Conservation (phyloP, 2,888 invertebrate genomes). For the Mesoligia furuncula region DNA sequence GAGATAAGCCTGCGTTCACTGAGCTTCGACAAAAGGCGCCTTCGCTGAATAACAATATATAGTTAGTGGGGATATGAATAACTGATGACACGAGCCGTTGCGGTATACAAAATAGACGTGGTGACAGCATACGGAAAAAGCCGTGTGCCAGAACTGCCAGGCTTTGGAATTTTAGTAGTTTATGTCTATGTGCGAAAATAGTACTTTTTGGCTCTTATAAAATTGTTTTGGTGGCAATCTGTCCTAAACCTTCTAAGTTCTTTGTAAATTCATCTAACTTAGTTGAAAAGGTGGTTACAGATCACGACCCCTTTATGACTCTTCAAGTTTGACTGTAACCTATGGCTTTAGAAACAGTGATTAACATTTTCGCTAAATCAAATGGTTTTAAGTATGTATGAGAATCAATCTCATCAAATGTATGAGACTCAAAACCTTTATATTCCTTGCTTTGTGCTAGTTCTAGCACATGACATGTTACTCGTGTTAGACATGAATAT, state of each 20-base stretch:
- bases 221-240: neutral
- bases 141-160: neutral
- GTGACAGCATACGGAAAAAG: constrained; percentile 1
- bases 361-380: constrained; percentile 8
- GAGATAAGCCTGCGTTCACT: constrained; percentile 40
- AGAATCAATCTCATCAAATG: neutral
- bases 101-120: neutral
- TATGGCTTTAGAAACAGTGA: neutral
- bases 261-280: neutral
- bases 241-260: neutral
- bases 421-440: neutral
- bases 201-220: neutral
- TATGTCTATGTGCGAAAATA: constrained; percentile 4
- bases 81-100: constrained; percentile 20
- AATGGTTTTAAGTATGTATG: neutral
- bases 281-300: neutral
- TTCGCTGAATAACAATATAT: constrained; percentile 48
- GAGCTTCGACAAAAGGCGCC: constrained; percentile 24
- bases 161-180: constrained; percentile 12
- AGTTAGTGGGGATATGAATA: constrained; percentile 47
- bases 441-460: neutral
- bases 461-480: constrained; percentile 2
- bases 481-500: constrained; percentile 10
- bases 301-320: neutral
- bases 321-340: neutral